Base-by-base conservation (phyloP, 2,797 vertebrate genomes). In the Premnoplex brunnescens region DNA sequence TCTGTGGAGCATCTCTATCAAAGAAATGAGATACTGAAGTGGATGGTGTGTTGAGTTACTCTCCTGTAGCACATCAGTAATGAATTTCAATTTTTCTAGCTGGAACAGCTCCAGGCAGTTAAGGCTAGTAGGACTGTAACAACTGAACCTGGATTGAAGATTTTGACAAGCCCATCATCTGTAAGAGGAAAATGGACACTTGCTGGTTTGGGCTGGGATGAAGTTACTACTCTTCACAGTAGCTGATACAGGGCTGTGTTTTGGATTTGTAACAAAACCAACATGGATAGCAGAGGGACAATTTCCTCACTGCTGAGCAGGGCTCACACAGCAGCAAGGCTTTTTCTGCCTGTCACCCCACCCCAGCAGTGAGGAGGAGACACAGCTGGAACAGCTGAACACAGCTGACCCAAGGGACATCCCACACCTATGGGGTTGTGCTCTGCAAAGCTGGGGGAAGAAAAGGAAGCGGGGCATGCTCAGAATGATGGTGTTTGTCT, bases 61-160 rank as follows among this genome's bases (percentile, higher is more conserved):
- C 39, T 89, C 30, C 55, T 84, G 48, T 9, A n/a, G 56, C 44
- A 52, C 37, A 34, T 37, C 72, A 82, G 24, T 32, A 55, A 28
- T 43, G 46, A 66, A 62, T 74, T 72, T 46, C n/a, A 27, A 4
- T 41, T 72, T 44, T 63, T 30, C 14, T 27, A 55, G 26, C 59
- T 82, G 58, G n/a, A 90, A 17, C 15, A 71, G 41, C 34, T 82
- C 23, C 39, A 82, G 75, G 58, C 39, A 71, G 30, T 21, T 49
- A 23, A 58, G 22, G 26, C 66, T 81, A 26, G 27, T 37, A 82
- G 44, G 43, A 34, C 48, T 85, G 2, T 77, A 59, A 77, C 30
- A 67, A 67, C 63, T 59, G 73, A 90, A 78, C 23, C 58, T 77
- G 59, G 77, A 68, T 7, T 84, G 64, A 87, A 77, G 66, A 72